Conservation (phyloP, 2,888 invertebrate species). For the Rhyacophila evoluta region DNA sequence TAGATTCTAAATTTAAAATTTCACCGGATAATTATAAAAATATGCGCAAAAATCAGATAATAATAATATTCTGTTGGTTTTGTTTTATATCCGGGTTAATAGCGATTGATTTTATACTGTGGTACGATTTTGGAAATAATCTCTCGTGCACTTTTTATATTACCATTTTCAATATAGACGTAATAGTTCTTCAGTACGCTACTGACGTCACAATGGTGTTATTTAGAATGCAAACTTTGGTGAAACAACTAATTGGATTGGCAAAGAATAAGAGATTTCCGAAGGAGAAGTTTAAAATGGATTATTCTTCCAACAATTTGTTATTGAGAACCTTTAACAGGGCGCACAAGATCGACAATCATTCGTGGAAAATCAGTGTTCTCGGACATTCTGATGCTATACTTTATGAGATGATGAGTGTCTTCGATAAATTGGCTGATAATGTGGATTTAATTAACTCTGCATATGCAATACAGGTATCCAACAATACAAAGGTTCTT, state of each 20-base stretch:
- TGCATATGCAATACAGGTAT: conserved; percentile 13
- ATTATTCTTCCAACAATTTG: neutral
- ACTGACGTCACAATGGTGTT: neutral
- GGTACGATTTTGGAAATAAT: neutral
- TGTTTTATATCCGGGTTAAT: neutral
- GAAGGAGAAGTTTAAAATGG: neutral
- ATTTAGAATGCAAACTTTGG: neutral
- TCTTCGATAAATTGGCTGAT: conserved; percentile 11
- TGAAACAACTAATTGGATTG: neutral
- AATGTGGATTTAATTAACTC: conserved; percentile 29
- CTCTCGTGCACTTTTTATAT: neutral
- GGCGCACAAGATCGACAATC: neutral
- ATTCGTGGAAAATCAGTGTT: neutral
- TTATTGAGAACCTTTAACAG: neutral
- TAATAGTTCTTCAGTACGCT: neutral
- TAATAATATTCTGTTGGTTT: neutral
- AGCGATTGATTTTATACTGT: neutral
- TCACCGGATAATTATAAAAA: neutral
- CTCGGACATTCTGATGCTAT: neutral
- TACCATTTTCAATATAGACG: neutral
- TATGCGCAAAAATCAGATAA: neutral
- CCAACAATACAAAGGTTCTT: no score
- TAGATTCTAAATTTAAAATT: neutral
- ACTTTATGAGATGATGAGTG: neutral
- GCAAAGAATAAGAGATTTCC: neutral